Evolutionary conservation across 2,797 vertebrate species (phyloP).

Genomic region (Chiroxiphia lanceolata): DNA sequence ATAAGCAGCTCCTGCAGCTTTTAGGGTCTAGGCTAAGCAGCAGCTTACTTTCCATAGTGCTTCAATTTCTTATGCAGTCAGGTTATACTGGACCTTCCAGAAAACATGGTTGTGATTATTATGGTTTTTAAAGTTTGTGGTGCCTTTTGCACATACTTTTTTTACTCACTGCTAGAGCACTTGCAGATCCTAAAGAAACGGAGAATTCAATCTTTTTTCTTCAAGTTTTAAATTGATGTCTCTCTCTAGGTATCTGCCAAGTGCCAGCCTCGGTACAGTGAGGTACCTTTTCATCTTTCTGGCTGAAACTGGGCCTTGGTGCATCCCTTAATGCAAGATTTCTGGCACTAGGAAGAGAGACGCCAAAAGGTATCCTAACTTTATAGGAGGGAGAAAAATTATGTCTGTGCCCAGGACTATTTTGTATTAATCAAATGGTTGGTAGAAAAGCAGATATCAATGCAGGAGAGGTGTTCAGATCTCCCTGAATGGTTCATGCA

Average conservation of each 20-base stretch:
- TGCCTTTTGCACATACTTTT: background rate
- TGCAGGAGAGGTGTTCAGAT: background rate
- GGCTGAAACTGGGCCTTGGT: background rate
- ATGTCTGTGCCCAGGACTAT: background rate
- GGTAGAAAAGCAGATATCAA: background rate
- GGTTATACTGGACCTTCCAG: background rate
- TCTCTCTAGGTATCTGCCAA: background rate
- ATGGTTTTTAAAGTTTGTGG: background rate
- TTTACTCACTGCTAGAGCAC: background rate
- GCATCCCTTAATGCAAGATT: background rate
- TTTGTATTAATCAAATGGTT: background rate
- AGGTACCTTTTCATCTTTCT: background rate
- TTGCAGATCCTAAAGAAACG: background rate
- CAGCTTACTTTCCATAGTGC: background rate
- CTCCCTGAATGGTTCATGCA: background rate
- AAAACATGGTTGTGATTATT: background rate
- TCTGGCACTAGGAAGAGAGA: background rate
- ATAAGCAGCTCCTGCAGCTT: background rate
- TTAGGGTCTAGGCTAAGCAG: background rate
- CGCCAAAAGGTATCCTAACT: background rate
- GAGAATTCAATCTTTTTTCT: background rate
- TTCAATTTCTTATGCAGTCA: background rate
- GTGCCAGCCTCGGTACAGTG: background rate
- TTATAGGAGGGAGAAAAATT: background rate
- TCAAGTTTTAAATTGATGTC: background rate